A percentile compares a stretch with the other conserved stretches of the same genome.
Conservation (phyloP, 2,797 vertebrate genomes). For the Molossus molossus region DNA sequence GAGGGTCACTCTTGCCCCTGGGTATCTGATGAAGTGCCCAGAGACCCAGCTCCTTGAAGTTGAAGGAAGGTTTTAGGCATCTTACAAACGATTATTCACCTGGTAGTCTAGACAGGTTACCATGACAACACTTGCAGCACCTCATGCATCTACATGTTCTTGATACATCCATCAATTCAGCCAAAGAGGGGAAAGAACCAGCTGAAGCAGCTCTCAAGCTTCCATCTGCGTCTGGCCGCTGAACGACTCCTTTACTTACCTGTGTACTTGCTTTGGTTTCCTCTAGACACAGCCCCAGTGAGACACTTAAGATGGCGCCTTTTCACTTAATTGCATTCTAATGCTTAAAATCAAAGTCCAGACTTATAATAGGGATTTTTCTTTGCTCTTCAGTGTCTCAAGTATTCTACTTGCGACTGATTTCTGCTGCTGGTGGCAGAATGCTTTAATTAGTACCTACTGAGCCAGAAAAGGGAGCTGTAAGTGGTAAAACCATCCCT, state of each 20-base stretch:
- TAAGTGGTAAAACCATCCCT: constrained; percentile 7
- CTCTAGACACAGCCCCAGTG: not conserved
- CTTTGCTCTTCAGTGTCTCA: not conserved
- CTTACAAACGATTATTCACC: constrained; percentile 62
- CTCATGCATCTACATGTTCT: not conserved
- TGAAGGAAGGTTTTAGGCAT: constrained; percentile 3
- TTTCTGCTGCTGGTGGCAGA: not conserved
- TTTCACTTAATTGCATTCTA: not conserved
- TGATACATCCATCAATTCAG: constrained; percentile 29
- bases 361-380: not conserved
- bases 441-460: constrained; percentile 38
- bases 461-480: not conserved
- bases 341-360: constrained; percentile 41
- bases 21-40: not conserved
- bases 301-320: fast-evolving
- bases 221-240: not conserved
- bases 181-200: not conserved
- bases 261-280: not conserved
- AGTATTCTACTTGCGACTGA: not conserved
- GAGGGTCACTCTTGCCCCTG: not conserved
- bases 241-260: not conserved
- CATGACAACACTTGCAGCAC: constrained; percentile 50
- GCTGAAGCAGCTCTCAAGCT: not conserved
- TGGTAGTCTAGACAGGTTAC: constrained; percentile 65
- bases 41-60: not conserved